Percentiles rank a stretch among this genome's conserved stretches.
Conservation (phyloP, 2,797 vertebrate species). For the Argya squamiceps region DNA sequence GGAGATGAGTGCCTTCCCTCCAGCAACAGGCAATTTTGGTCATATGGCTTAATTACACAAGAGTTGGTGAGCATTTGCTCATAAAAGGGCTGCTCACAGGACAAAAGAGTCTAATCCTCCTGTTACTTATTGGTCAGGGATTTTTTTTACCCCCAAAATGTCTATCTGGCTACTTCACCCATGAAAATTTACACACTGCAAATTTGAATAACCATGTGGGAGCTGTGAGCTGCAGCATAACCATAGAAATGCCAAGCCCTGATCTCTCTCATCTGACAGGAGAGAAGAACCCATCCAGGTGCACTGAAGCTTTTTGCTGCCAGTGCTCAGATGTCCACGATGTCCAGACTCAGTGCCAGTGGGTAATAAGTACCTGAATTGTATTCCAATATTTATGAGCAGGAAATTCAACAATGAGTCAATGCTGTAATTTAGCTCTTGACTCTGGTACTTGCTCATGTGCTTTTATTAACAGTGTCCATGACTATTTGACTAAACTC, state of each 20-base stretch:
- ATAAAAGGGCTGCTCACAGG: neutral
- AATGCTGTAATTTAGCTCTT: neutral
- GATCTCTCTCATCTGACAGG: neutral
- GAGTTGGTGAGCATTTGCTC: neutral
- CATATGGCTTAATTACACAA: neutral
- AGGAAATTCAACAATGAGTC: neutral
- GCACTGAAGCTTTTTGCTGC: neutral
- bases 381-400: neutral
- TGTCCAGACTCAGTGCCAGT: neutral
- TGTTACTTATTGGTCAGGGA: neutral
- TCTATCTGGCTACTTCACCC: neutral
- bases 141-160: neutral
- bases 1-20: neutral
- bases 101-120: neutral
- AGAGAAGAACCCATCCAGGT: neutral
- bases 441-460: neutral
- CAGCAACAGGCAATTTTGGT: neutral
- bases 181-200: neutral
- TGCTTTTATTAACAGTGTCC: neutral
- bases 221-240: neutral
- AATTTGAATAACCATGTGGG: rapidly evolving
- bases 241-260: neutral
- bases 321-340: neutral
- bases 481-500: neutral
- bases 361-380: neutral